Base-by-base conservation (phyloP, 2,113 vertebrate species). In the Channa maculata region DNA sequence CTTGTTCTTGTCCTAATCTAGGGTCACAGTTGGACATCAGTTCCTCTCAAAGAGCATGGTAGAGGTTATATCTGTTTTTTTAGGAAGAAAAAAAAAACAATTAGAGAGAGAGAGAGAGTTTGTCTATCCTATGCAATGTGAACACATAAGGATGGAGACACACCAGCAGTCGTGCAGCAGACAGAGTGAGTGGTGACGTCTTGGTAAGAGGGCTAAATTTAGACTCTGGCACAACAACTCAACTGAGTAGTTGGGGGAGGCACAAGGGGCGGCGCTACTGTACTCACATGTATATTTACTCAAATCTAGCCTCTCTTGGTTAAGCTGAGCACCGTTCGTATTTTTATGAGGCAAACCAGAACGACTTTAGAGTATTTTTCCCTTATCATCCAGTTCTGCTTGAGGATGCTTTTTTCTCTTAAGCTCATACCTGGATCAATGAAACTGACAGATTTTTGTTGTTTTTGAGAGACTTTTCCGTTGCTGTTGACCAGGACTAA, bases 221-320 rank as follows among this genome's bases (percentile, higher is more conserved):
- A 90, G 85, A 73, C 13, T 33, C 5, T 6, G 48, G 46, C 65
- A 71, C 84, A 89, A 86, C 83, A 84, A 82, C 39, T 5, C 8
- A 14, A 34, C 7, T 24, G 4, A 9, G 7, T 24, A 57, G 49
- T 13, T 5, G 45, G 57, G 24, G 62, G 44, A 10, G n/a, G 6
- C 4, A 10, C 5, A n/a, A 37, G 59, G 73, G 91, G 88, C 77
- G 91, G 87, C 0, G 66, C 84, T 57, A 77, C 34, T 64, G 79
- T 78, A 45, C 67, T 50, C 49, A 62, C 72, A 46, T 80, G 75
- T 78, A 79, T 79, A 88, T 88, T 48, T 84, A 77, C 55, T 75
- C 70, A 38, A 78, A 82, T 66, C 1, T 54, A 66, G 46, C 38
- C 34, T 55, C 55, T 34, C 7, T 5, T 2, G 6, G 13, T 1